Evolutionary conservation across 1,140 invertebrate species (phyloP).

Genomic region (Tetranychus urticae): DNA sequence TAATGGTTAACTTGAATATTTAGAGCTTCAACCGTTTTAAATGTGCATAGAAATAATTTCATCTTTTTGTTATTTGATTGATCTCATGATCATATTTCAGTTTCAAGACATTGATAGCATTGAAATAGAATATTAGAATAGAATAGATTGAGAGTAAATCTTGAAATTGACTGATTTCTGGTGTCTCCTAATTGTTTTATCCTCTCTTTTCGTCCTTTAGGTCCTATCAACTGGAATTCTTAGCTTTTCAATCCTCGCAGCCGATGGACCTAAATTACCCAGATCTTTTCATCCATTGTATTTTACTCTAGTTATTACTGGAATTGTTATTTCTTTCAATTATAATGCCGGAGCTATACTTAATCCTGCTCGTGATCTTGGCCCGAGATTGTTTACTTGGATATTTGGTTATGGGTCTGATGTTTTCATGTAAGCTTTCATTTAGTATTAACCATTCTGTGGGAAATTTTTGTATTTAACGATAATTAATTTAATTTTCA

Average conservation of each 20-base stretch:
- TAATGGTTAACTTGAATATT: no score
- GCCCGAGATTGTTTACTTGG: constrained; percentile 30
- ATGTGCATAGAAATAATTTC: no score
- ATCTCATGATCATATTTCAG: no score
- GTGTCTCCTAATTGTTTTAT: background rate
- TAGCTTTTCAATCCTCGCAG: constrained; percentile 26
- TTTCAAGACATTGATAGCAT: no score
- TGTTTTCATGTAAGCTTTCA: constrained; percentile 23
- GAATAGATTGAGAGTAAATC: constrained; percentile 20
- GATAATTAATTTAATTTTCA: background rate
- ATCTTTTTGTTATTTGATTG: no score
- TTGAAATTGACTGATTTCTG: constrained; percentile 26
- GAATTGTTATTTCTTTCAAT: constrained; percentile 29
- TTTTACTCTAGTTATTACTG: constrained; percentile 22
- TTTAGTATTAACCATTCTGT: background rate
- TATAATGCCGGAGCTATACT: constrained; percentile 34
- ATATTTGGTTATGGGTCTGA: constrained; percentile 29
- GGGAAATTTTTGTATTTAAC: background rate
- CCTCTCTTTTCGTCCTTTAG: constrained; percentile 16
- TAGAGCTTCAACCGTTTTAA: no score
- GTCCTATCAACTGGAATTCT: constrained; percentile 31
- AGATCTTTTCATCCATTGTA: constrained; percentile 17
- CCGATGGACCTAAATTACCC: constrained; percentile 20
- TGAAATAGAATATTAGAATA: constrained; percentile 3
- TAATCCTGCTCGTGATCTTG: constrained; percentile 36